Percentiles rank a stretch among this genome's conserved stretches.
Conservation (phyloP, 1,140 invertebrate species). For the Eubasilissa regina region DNA sequence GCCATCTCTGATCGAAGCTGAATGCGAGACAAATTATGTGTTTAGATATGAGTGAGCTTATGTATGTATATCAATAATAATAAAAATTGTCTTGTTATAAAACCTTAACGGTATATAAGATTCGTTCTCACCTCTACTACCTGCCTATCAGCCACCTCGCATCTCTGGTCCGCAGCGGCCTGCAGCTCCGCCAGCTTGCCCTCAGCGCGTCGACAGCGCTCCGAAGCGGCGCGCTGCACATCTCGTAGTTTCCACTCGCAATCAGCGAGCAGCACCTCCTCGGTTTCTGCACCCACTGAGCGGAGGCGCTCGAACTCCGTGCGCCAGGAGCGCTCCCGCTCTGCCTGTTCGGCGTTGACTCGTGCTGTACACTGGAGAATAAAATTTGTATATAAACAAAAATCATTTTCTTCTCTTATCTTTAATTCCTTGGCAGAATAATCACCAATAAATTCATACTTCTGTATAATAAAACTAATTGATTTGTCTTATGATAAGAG, state of each 20-base stretch:
- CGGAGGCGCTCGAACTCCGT: constrained; percentile 67
- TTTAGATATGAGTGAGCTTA: no score
- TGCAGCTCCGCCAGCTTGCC: constrained; percentile 47
- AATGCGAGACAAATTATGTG: background rate
- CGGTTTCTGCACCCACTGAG: constrained; percentile 68
- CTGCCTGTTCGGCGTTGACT: constrained; percentile 55
- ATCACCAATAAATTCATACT: no score
- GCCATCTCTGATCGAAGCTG: constrained; percentile 31
- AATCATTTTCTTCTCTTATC: no score
- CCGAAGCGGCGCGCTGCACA: constrained; percentile 66
- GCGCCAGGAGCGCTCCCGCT: constrained; percentile 66
- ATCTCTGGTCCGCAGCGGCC: constrained; percentile 44
- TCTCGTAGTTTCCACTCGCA: constrained; percentile 73
- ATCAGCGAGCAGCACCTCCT: constrained; percentile 69
- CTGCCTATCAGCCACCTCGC: constrained; percentile 47
- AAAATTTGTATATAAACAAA: background rate
- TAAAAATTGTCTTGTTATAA: no score
- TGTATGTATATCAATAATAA: no score
- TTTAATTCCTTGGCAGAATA: no score
- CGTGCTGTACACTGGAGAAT: constrained; percentile 16
- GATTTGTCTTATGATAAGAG: no score
- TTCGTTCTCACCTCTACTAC: constrained; percentile 44
- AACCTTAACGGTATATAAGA: background rate
- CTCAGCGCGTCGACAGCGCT: constrained; percentile 55
- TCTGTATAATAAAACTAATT: no score